Percentiles rank a stretch among this genome's conserved stretches.
These are phyloP conservation scores for Oryctes rhinoceros DNA, from an alignment of 1,140 invertebrate species.

Conservation along the genomic window DNA sequence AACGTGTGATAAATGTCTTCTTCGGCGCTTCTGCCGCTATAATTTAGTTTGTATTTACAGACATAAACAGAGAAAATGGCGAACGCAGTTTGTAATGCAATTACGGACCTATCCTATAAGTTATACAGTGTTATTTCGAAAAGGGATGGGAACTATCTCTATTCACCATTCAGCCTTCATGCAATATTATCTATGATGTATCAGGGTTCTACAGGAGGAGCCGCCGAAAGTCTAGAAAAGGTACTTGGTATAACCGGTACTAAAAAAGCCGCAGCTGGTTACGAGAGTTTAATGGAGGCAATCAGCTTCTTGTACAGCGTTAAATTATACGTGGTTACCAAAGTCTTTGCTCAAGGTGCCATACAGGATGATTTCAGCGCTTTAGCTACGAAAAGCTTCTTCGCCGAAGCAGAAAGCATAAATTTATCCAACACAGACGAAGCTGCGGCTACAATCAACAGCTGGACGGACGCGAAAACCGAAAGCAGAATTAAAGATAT, in stretches of 20 bases:
- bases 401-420: constrained; percentile 64
- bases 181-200: constrained; percentile 61
- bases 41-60: constrained; percentile 1
- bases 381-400: constrained; percentile 62
- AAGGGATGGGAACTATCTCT: constrained; percentile 59
- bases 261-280: constrained; percentile 51
- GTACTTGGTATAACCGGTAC: constrained; percentile 44
- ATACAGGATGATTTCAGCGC: constrained; percentile 63
- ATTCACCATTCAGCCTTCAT: constrained; percentile 62
- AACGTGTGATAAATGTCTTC: too few species aligned
- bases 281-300: constrained; percentile 59
- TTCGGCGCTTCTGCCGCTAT: too few species aligned
- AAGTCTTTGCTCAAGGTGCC: constrained; percentile 67
- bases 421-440: constrained; percentile 63
- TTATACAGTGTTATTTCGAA: constrained; percentile 48
- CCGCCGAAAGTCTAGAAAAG: constrained; percentile 64
- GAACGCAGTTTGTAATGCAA: constrained; percentile 33
- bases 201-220: constrained; percentile 67
- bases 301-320: constrained; percentile 61
- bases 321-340: constrained; percentile 70
- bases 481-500: constrained; percentile 76
- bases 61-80: neutral
- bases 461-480: constrained; percentile 77
- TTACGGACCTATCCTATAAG: constrained; percentile 49
- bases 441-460: constrained; percentile 69